Conservation (phyloP, 37 sponge, comb jelly and placozoan species). For the Sycon ciliatum region DNA sequence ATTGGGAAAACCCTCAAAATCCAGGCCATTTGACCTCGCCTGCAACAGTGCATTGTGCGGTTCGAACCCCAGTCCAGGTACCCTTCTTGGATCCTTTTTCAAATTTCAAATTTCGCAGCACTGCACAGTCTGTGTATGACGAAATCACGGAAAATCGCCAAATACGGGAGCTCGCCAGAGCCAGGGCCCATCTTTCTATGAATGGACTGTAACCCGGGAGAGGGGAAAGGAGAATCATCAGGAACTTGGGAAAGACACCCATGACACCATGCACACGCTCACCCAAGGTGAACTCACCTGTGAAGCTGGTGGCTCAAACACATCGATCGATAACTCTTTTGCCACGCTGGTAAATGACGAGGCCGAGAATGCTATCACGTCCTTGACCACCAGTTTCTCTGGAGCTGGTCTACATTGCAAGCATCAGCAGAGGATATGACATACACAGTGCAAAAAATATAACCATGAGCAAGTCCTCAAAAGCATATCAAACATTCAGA, state of each 20-base stretch:
- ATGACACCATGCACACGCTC: not conserved
- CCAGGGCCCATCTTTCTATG: no score
- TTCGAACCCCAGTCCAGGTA: no score
- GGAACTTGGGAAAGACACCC: not conserved
- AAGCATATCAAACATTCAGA: not conserved
- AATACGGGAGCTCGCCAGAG: no score
- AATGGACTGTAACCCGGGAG: no score
- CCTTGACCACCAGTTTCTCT: slow-evolving; percentile 48
- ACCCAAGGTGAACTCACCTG: slow-evolving; percentile 42
- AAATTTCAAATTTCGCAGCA: no score
- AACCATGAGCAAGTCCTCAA: not conserved
- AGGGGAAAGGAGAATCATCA: not conserved
- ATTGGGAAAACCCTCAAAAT: no score
- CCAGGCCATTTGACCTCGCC: no score
- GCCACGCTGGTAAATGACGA: slow-evolving; percentile 63
- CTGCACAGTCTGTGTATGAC: no score
- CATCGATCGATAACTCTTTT: slow-evolving; percentile 64
- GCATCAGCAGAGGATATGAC: not conserved
- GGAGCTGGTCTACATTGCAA: not conserved
- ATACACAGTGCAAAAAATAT: not conserved
- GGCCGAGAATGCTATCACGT: slow-evolving; percentile 88
- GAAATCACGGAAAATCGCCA: no score
- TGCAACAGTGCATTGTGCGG: no score
- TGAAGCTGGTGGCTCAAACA: slow-evolving; percentile 85
- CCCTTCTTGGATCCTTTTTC: no score